Conservation (phyloP, 2,888 invertebrate genomes). For the Laspeyria flexula region DNA sequence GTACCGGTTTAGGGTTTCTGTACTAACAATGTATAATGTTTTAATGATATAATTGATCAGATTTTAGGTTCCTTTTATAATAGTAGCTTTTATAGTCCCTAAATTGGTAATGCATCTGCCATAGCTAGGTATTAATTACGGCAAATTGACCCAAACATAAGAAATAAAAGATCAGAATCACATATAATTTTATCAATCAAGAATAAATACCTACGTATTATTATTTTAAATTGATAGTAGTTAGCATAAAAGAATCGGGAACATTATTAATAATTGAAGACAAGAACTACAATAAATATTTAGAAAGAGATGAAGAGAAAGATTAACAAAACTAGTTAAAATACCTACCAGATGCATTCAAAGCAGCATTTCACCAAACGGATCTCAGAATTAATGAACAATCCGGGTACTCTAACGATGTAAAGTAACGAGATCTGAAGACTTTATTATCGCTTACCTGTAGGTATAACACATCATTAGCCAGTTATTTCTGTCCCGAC, state of each 20-base stretch:
- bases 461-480: slow-evolving; percentile 83
- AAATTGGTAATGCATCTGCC: neutral
- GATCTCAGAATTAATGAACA: slow-evolving; percentile 55
- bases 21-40: slow-evolving; percentile 19
- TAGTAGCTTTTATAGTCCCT: neutral
- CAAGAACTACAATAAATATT: neutral
- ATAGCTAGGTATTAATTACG: neutral
- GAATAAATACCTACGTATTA: neutral
- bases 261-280: neutral
- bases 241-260: no score
- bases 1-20: slow-evolving; percentile 34
- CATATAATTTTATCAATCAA: neutral
- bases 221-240: no score
- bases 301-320: no score
- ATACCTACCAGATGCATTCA: slow-evolving; percentile 25
- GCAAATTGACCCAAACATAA: neutral
- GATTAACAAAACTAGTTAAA: slow-evolving; percentile 15
- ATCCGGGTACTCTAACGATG: slow-evolving; percentile 73
- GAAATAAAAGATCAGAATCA: neutral
- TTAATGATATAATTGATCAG: slow-evolving; percentile 18
- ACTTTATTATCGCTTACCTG: slow-evolving; percentile 82
- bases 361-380: slow-evolving; percentile 26
- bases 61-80: slow-evolving; percentile 3
- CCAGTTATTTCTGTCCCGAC: slow-evolving; percentile 77
- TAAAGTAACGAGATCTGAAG: slow-evolving; percentile 72